Evolutionary conservation across 2,888 invertebrate species (phyloP).

Genomic region (Silvanus unidentatus): DNA sequence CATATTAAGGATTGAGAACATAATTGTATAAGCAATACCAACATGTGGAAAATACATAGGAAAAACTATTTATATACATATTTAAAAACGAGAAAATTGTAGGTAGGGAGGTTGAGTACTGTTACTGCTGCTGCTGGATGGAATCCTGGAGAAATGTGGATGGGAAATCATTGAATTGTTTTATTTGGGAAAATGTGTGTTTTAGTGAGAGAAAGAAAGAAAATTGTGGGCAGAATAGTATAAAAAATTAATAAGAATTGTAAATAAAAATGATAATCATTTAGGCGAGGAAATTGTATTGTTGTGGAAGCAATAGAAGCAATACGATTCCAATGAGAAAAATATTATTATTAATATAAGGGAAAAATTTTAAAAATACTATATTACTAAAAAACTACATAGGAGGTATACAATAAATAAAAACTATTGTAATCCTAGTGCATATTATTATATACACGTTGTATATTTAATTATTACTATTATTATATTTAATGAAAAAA

Average conservation of each 20-base stretch:
- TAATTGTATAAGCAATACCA: constrained; percentile 33
- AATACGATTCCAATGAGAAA: constrained; percentile 37
- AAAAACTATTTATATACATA: constrained; percentile 5
- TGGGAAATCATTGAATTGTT: too few species aligned
- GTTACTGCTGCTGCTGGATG: too few species aligned
- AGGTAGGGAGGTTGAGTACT: constrained; percentile 14
- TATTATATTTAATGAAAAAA: constrained; percentile 45
- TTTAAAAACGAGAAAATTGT: constrained; percentile 7
- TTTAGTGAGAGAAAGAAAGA: constrained; percentile 31
- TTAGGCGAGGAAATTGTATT: constrained; percentile 40
- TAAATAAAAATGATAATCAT: constrained; percentile 44
- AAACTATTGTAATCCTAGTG: constrained; percentile 38
- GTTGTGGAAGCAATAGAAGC: constrained; percentile 38
- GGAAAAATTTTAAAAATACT: neutral
- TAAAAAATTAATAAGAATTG: constrained; percentile 27
- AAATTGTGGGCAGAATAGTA: too few species aligned
- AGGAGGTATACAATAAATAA: constrained; percentile 28
- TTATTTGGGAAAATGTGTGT: constrained; percentile 19
- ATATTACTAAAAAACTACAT: neutral
- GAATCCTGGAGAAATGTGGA: neutral
- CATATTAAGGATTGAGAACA: neutral
- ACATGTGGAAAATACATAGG: constrained; percentile 17
- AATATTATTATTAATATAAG: neutral
- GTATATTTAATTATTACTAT: constrained; percentile 30
- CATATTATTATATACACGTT: constrained; percentile 27